Percentiles rank a stretch among this genome's conserved stretches.
phyloP scores from a whole-genome alignment of 2,888 invertebrate species.

The Beris morrisii region DNA sequence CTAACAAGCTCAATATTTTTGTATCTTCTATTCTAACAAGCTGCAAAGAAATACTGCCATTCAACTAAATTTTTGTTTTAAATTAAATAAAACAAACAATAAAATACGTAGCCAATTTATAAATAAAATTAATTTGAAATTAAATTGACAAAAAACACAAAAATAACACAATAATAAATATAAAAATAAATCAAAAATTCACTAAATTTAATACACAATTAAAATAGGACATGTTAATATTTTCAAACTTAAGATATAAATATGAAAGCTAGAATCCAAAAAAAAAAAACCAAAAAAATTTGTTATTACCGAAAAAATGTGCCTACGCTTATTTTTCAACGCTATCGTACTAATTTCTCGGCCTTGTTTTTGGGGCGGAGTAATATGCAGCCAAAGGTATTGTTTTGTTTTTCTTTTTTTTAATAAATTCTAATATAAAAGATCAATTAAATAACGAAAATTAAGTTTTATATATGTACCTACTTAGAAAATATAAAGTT shows the following conservation, averaged over 20 bases:
- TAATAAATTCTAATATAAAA: not conserved
- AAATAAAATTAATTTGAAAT: conserved; percentile 4
- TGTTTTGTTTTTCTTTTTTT: conserved; percentile 22
- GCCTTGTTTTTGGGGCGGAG: conserved; percentile 32
- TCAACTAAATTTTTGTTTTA: conserved; percentile 19
- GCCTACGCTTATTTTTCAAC: conserved; percentile 39
- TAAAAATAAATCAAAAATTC: not conserved
- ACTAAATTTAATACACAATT: not conserved
- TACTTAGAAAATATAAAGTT: not conserved
- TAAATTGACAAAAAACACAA: not conserved
- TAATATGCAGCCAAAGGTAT: conserved; percentile 49
- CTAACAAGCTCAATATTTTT: conserved; percentile 7
- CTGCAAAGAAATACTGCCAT: conserved; percentile 23
- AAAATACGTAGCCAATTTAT: not conserved
- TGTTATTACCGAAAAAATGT: conserved; percentile 31
- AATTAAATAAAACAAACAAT: not conserved
- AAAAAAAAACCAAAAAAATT: conserved; percentile 11
- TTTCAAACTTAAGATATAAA: conserved; percentile 2
- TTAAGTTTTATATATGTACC: not conserved
- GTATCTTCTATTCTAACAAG: conserved; percentile 21
- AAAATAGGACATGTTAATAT: conserved; percentile 2
- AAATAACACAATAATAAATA: not conserved
- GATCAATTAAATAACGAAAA: not conserved
- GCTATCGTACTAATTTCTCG: conserved; percentile 36
- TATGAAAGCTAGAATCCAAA: not conserved